These are phyloP conservation scores for Acleris sparsana DNA, from an alignment of 2,888 invertebrate species.

Conservation along the genomic window DNA sequence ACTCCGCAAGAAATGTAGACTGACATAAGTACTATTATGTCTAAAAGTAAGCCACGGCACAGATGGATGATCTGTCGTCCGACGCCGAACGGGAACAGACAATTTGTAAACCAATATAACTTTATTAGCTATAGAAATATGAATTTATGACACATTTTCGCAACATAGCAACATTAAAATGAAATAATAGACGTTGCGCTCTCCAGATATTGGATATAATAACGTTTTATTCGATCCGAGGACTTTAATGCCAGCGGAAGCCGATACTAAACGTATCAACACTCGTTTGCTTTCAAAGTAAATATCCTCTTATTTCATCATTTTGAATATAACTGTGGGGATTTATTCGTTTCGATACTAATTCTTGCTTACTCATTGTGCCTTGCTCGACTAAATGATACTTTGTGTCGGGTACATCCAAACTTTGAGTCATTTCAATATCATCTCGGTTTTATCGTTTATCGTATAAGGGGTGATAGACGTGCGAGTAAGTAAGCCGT, in stretches of 20 bases:
- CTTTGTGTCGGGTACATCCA: no score
- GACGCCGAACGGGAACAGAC: neutral
- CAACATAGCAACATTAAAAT: constrained; percentile 31
- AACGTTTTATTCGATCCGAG: constrained; percentile 45
- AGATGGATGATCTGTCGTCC: neutral
- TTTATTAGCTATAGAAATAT: constrained; percentile 24
- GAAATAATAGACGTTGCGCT: constrained; percentile 30
- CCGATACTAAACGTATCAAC: constrained; percentile 70
- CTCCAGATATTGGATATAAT: constrained; percentile 33
- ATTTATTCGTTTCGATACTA: constrained; percentile 49
- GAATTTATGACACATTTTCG: constrained; percentile 25
- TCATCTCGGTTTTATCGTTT: no score
- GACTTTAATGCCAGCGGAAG: constrained; percentile 67
- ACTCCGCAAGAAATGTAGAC: neutral
- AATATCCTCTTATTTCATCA: constrained; percentile 67
- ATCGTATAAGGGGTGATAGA: no score
- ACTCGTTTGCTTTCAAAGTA: constrained; percentile 67
- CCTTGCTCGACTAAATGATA: no score
- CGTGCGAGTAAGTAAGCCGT: no score
- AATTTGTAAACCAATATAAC: constrained; percentile 15
- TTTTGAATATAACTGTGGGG: constrained; percentile 59
- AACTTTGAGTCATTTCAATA: no score
- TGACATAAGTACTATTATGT: neutral
- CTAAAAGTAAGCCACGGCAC: neutral
- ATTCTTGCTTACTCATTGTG: constrained; percentile 31